Evolutionary conservation across 2,113 vertebrate species (phyloP), one percentile per base, ranked within the genome.

Genomic region (Atractosteus spatula): DNA sequence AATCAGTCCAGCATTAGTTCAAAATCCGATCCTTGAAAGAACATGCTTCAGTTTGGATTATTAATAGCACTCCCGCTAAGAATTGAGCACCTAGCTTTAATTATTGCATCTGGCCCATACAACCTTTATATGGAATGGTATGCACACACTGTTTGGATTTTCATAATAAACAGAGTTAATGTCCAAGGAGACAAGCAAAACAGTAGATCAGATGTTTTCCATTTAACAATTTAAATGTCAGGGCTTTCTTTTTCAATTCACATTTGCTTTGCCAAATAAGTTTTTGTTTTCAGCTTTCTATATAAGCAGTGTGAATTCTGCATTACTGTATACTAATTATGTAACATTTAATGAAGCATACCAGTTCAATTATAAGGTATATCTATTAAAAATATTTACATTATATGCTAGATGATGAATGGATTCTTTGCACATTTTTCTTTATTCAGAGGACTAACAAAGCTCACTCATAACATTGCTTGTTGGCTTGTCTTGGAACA

Each of bases 51-150:
- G 10, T 63, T 17, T 68, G 67, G 7, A 55, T 12, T 62, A 64
- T 8, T 44, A 67, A 16, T 51, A 70, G 74, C 47, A 64, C 76
- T 14, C 45, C 64, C 73, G 55, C 42, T 7, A 66, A 84, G 79
- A 80, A 71, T 66, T 67, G 56, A 78, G 45, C 44, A 65, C 67
- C 72, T 79, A 77, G 64, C 74, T 74, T 69, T 79, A 74, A 72
- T 76, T 62, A 82, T 83, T 70, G 70, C 69, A 76, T 69, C 78
- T 41, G 84, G 77, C 87, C 89, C 82, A 84, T 76, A 89, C 90
- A 88, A 86, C 71, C 88, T 90, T 76, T 91, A 97, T 91, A 97
- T 93, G 95, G 95, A 93, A 91, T 92, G 94, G 94, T 91, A 95
- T 96, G 83, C 80, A 77, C 76, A 80, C 85, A 78, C 79, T 79